phyloP scores from a whole-genome alignment of 2,797 vertebrate species.

The Coranthus polyacanthus region DNA sequence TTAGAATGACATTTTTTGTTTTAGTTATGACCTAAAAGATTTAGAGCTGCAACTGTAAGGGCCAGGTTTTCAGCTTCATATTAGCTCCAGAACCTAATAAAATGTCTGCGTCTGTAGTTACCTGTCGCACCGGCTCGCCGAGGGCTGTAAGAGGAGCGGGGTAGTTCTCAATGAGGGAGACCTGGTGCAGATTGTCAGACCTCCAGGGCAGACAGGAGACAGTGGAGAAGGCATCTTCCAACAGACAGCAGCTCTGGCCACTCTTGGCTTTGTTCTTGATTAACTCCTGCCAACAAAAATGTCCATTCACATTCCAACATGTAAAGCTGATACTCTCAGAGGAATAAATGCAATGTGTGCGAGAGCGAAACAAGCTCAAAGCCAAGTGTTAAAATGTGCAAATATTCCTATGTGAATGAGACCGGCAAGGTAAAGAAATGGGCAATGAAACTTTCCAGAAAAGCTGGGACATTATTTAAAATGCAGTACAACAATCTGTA shows the following conservation, averaged over 20 bases:
- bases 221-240: slow-evolving; percentile 93
- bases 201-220: slow-evolving; percentile 92
- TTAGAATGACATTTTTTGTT: background rate
- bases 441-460: background rate
- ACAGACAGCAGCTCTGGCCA: slow-evolving; percentile 89
- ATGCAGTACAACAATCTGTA: too few species aligned
- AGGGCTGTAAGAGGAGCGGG: slow-evolving; percentile 93
- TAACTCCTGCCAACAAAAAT: slow-evolving; percentile 85
- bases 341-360: background rate
- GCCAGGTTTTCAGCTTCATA: background rate
- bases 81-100: too few species aligned
- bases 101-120: slow-evolving; percentile 58
- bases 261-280: slow-evolving; percentile 95
- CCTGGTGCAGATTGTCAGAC: slow-evolving; percentile 93
- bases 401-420: background rate
- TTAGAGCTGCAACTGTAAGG: too few species aligned
- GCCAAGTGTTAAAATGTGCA: background rate
- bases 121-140: slow-evolving; percentile 95
- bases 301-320: slow-evolving; percentile 1
- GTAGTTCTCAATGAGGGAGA: slow-evolving; percentile 96
- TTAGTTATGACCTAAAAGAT: too few species aligned
- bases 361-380: slow-evolving; percentile 1
- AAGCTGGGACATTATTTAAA: too few species aligned
- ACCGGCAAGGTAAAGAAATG: background rate
- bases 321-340: background rate